Evolutionary conservation across 2,888 invertebrate species (phyloP), one percentile per base, ranked within the genome.

Genomic region (Koerneria pararmatus): DNA sequence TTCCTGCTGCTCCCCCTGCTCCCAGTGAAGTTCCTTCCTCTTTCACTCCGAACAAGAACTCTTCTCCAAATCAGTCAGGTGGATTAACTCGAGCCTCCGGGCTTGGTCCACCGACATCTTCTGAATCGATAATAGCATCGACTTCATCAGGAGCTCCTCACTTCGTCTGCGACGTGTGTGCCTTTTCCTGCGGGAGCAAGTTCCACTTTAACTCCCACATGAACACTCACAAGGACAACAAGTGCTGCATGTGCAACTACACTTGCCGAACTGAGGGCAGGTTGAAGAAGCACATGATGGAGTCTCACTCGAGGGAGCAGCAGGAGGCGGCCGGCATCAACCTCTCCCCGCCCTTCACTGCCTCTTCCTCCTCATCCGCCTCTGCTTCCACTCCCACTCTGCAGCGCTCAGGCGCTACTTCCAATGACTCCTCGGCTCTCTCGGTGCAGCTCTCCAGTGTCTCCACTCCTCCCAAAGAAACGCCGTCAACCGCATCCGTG

Each of bases 131-230:
- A n/a, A n/a, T n/a, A n/a, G n/a, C n/a, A n/a, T n/a, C n/a, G n/a
- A n/a, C n/a, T n/a, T n/a, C n/a, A n/a, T n/a, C n/a, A n/a, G n/a
- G n/a, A n/a, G n/a, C n/a, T n/a, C n/a, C n/a, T n/a, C n/a, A n/a
- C n/a, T 64, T 56, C 34, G 72, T 74, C 49, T 86, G 85, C 71
- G 84, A 84, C 63, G 80, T 85, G n/a, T 86, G 85, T 73, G 84
- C 83, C 68, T 86, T 84, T 71, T 83, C 83, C 68, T 85, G 85
- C 22, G 79, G 79, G 11, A 80, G 83, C 22, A 84, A 85, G 68
- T 80, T 82, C 63, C 85, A 86, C 66, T 87, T 87, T 80, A 84
- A 86, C 68, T 84, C 84, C 34, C 89, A 89, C 80, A 85, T 88
- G 83, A 85, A 86, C 72, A 85, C 84, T 4, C 88, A 88, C 78